phyloP scores from a whole-genome alignment of 2,888 invertebrate genomes.

The Megalurothrips usitatus region DNA sequence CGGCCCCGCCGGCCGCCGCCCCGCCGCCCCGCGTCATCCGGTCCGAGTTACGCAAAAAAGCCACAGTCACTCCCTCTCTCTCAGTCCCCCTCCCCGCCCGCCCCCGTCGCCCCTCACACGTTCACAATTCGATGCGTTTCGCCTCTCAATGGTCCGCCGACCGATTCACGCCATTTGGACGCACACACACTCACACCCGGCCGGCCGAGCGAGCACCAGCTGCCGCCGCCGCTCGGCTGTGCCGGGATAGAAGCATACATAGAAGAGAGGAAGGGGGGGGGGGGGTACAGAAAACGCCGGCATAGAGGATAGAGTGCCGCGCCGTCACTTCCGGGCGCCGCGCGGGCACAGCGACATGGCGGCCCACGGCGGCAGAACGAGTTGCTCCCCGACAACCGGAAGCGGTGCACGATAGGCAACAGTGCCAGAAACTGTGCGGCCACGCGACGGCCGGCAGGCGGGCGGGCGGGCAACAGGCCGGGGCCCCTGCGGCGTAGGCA shows the following conservation, averaged over 20 bases:
- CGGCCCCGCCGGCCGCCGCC: not conserved
- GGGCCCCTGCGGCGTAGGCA: too few species aligned
- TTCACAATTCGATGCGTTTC: not conserved
- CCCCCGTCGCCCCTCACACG: not conserved
- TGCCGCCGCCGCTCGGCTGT: not conserved
- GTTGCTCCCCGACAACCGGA: not conserved
- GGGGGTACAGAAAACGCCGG: too few species aligned
- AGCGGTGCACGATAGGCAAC: not conserved
- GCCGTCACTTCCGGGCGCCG: not conserved
- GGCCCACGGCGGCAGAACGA: not conserved
- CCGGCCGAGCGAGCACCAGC: not conserved
- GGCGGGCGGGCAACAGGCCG: too few species aligned
- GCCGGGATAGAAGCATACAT: not conserved
- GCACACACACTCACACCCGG: too few species aligned
- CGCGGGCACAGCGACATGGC: not conserved
- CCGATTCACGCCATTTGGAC: not conserved
- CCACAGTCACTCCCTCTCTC: too few species aligned
- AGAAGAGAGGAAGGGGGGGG: too few species aligned
- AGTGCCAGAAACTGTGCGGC: too few species aligned
- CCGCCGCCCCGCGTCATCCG: not conserved
- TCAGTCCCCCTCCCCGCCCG: not conserved
- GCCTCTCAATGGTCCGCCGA: not conserved
- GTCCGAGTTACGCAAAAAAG: not conserved
- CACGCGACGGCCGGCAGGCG: too few species aligned
- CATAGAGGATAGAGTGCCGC: not conserved